Evolutionary conservation across 2,888 invertebrate genomes (phyloP), one percentile per base, ranked within the genome.

Genomic region (Thecocarcelia acutangulata): DNA sequence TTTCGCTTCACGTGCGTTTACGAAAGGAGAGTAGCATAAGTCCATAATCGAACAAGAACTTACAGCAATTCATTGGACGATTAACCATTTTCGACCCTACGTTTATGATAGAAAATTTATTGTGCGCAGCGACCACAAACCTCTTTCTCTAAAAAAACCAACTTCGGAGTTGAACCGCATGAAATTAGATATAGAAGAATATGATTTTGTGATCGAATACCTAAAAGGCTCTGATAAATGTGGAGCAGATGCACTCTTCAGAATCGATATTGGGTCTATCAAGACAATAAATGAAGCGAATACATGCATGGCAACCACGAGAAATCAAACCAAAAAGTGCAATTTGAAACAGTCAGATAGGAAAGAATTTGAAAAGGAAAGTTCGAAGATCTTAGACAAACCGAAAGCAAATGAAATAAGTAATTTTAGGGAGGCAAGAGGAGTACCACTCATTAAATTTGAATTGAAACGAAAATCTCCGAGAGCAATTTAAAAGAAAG

Each of bases 51-150:
- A 87, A 52, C 84, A 86, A 40, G 85, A 86, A 61, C 52, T 85
- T 9, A 59, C 86, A 50, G 86, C 85, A 0, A 80, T 84, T 21
- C 82, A 84, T 61, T 85, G 76, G 80, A 83, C 85, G 21, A 84
- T 86, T 6, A 85, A 70, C 24, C 66, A n/a, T n/a, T n/a, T n/a
- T n/a, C n/a, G n/a, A n/a, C n/a, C n/a, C n/a, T n/a, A n/a, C n/a
- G n/a, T n/a, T n/a, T n/a, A n/a, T n/a, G n/a, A n/a, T n/a, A n/a
- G n/a, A n/a, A n/a, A n/a, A n/a, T n/a, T n/a, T n/a, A n/a, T n/a
- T n/a, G n/a, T n/a, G n/a, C n/a, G n/a, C n/a, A n/a, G n/a, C 84
- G 85, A 86, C 44, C 86, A 87, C 64, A 81, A 83, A 66, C 86
- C 85, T 1, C 68, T 85, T 64, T 80, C 84, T 24, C 79, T 85